Percentiles rank a stretch among this genome's conserved stretches.
Conservation (phyloP, 2,113 vertebrate genomes). For the Shinisaurus crocodilurus region DNA sequence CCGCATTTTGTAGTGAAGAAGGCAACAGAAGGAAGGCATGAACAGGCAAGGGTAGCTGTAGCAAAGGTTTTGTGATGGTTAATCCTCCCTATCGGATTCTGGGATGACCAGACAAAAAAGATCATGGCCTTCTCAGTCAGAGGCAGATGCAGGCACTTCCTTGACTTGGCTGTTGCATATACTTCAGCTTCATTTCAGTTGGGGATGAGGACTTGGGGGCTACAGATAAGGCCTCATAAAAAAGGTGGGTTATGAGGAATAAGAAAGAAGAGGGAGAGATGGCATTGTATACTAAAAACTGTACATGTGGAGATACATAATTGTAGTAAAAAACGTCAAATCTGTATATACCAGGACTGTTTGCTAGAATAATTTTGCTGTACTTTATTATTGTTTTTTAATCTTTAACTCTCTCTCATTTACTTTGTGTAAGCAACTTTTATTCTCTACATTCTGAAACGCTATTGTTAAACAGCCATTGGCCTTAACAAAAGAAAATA, state of each 20-base stretch:
- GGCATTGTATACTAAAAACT: background rate
- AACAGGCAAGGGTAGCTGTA: background rate
- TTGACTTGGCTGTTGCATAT: background rate
- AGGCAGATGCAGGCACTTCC: background rate
- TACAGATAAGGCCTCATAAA: background rate
- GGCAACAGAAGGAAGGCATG: background rate
- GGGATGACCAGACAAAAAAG: no score
- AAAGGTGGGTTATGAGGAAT: background rate
- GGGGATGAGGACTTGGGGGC: background rate
- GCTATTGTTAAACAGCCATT: no score
- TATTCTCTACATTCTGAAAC: background rate
- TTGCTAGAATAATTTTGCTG: background rate
- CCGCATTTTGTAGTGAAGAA: background rate
- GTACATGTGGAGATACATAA: background rate
- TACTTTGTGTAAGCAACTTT: background rate
- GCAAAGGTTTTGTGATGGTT: background rate
- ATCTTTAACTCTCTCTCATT: no score
- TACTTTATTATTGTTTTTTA: background rate
- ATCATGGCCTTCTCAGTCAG: no score
- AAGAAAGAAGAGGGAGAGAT: background rate
- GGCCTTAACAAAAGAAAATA: no score
- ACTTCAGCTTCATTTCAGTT: background rate
- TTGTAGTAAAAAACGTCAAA: background rate
- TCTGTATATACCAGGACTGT: background rate
- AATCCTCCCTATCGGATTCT: no score